These are phyloP conservation scores for Torymus auratus DNA, from an alignment of 2,888 invertebrate genomes.

Conservation along the genomic window DNA sequence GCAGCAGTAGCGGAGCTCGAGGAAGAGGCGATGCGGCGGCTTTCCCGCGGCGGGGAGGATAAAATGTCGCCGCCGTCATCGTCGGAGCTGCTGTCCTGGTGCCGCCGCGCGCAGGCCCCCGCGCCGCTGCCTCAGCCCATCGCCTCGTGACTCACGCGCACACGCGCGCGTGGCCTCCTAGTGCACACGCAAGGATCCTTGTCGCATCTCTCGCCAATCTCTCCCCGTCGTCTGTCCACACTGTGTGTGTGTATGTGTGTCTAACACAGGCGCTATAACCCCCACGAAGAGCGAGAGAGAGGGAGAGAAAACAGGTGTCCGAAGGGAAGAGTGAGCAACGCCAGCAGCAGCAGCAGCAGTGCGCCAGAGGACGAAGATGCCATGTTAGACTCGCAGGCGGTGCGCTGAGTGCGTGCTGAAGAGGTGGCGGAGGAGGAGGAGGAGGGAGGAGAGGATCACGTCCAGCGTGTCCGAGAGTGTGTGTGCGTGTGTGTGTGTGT, in stretches of 20 bases:
- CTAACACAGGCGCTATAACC: no score
- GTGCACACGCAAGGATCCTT: neutral
- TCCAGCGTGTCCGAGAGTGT: constrained; percentile 47
- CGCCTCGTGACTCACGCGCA: neutral
- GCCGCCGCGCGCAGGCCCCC: constrained; percentile 1
- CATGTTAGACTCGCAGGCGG: no score
- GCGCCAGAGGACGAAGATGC: no score
- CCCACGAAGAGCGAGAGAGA: no score
- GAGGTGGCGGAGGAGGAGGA: no score
- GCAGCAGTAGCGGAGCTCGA: neutral
- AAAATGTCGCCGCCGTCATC: neutral
- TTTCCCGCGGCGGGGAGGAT: constrained; percentile 5
- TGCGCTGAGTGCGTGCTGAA: no score
- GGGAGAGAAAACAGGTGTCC: no score
- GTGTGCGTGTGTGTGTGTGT: constrained; percentile 51
- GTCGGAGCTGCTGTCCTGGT: constrained; percentile 24
- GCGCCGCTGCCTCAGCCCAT: constrained; percentile 6
- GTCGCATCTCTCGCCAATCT: no score
- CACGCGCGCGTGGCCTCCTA: neutral
- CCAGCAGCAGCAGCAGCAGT: constrained; percentile 4
- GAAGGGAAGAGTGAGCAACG: neutral
- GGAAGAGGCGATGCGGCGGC: constrained; percentile 22
- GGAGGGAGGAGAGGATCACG: no score
- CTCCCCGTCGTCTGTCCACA: no score
- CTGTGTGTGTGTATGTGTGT: no score